A percentile compares a stretch with the other conserved stretches of the same genome.
Conservation (phyloP, 1,140 invertebrate genomes). For the Eriocheir sinensis region DNA sequence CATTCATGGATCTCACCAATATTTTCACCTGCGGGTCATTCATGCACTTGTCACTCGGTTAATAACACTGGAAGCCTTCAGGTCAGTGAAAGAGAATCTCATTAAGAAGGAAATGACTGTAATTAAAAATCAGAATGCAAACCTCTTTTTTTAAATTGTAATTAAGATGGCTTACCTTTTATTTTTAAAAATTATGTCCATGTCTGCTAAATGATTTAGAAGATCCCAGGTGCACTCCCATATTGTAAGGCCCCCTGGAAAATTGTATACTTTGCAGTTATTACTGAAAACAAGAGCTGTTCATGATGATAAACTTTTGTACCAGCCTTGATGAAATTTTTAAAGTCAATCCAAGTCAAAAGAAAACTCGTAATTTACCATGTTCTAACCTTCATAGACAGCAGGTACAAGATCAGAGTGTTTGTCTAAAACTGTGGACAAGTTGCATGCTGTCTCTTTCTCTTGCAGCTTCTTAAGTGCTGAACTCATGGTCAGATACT, state of each 20-base stretch:
- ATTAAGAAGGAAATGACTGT: too few relatives aligned
- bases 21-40: too few relatives aligned
- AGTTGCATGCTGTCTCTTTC: background rate
- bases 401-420: constrained; percentile 80
- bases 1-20: too few relatives aligned
- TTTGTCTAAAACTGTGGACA: constrained; percentile 39
- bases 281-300: background rate
- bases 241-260: constrained; percentile 91
- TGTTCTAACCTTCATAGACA: constrained; percentile 81
- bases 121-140: too few relatives aligned
- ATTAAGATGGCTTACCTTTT: constrained; percentile 58
- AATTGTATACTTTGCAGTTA: constrained; percentile 12
- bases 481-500: background rate
- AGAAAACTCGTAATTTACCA: too few relatives aligned
- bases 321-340: background rate
- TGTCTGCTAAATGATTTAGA: constrained; percentile 83
- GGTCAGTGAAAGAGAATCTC: too few relatives aligned
- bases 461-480: constrained; percentile 31
- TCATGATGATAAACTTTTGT: background rate
- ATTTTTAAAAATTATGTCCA: constrained; percentile 80
- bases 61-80: too few relatives aligned
- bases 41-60: too few relatives aligned
- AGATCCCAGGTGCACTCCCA: constrained; percentile 94
- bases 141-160: too few relatives aligned
- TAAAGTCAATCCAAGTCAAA: too few relatives aligned